phyloP scores from a whole-genome alignment of 2,888 invertebrate species.

The Caenorhabditis uteleia region DNA sequence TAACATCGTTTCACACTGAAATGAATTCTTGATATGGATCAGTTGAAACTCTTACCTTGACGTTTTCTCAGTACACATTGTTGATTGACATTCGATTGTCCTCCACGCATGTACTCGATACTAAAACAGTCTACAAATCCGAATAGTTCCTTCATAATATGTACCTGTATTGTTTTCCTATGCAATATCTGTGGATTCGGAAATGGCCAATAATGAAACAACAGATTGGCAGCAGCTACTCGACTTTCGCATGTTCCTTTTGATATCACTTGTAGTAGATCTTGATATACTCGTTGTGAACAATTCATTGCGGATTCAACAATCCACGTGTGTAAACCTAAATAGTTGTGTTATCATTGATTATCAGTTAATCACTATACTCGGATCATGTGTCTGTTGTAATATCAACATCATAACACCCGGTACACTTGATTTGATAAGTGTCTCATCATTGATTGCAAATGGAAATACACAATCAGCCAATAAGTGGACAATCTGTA shows the following conservation, averaged over 20 bases:
- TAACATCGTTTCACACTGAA: constrained; percentile 80
- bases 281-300: constrained; percentile 82
- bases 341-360: background rate
- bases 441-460: constrained; percentile 76
- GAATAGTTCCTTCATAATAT: constrained; percentile 71
- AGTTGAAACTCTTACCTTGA: constrained; percentile 32
- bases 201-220: constrained; percentile 99
- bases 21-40: background rate
- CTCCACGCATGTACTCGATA: constrained; percentile 50
- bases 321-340: constrained; percentile 93
- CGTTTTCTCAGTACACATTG: constrained; percentile 54
- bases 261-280: constrained; percentile 47
- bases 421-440: constrained; percentile 58
- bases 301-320: constrained; percentile 93
- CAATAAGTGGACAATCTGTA: constrained; percentile 81
- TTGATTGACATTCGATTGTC: constrained; percentile 53
- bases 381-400: constrained; percentile 90
- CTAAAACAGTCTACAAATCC: constrained; percentile 73
- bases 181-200: constrained; percentile 92
- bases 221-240: constrained; percentile 91
- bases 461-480: constrained; percentile 95
- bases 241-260: constrained; percentile 90
- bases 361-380: constrained; percentile 72
- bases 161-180: constrained; percentile 84
- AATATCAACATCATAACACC: constrained; percentile 95